Evolutionary conservation across 2,797 vertebrate species (phyloP), one percentile per base, ranked within the genome.

Genomic region (Sebastes elongatus): DNA sequence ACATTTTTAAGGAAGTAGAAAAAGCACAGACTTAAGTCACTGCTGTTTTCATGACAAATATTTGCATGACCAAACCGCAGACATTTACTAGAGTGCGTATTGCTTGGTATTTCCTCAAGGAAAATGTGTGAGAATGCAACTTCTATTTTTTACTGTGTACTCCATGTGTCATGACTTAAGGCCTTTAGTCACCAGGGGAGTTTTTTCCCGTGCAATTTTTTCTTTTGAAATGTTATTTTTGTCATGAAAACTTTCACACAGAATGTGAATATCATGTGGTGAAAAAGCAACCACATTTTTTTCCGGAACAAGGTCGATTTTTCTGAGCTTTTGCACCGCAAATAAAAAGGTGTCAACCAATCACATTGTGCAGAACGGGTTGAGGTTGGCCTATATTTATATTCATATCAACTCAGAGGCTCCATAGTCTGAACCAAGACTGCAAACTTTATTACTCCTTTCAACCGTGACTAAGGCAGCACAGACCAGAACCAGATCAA

Each of bases 1-100:
- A 11, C 3, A 60, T 30, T 76, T 78, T 81, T 66, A 56, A 71
- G 70, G 76, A 80, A 77, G 60, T 71, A 52, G 28, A 38, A 81
- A 81, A 84, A 72, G 14, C 42, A 65, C 10, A 68, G 23, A 32
- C 5, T 77, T 33, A 23, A 14, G n/a, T 70, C 76, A 69, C 6
- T 14, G 14, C 16, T 66, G 30, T 65, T 75, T 68, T 64, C 13
- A 23, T 33, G 30, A 28, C 18, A 33, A 28, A 27, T 53, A 7
- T 57, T 55, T 33, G 4, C 13, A 46, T 11, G 4, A 30, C 42
- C n/a, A 42, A 38, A 74, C 30, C 27, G 14, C 5, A 38, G 25
- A 30, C 0, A 63, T 67, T 73, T 42, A 59, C 14, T 60, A 67
- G 9, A 76, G 27, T 3, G 28, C 3, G 2, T n/a, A 49, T 49